Evolutionary conservation across 2,113 vertebrate genomes (phyloP), one percentile per base, ranked within the genome.

Genomic region (Gopherus evgoodei): DNA sequence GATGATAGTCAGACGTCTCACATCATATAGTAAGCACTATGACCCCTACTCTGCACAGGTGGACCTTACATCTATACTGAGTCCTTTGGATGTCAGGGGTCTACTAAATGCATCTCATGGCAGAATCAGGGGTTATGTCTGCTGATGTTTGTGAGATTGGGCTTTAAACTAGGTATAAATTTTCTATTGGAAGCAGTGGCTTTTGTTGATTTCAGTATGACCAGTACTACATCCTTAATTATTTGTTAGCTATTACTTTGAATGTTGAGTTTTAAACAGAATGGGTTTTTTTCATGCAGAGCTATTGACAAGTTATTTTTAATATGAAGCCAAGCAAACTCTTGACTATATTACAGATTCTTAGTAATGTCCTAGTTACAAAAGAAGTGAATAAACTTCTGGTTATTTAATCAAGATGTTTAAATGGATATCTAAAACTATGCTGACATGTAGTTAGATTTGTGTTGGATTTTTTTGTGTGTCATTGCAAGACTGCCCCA

Each of bases 391-490:
- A 72, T 81, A 81, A 49, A 11, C 29, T 57, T 25, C 72, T 90
- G 35, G 38, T 93, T 25, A 44, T 42, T 82, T 38, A 76, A 47
- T 5, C 52, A 0, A 25, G 19, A 49, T 65, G 35, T 88, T 90
- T 81, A 49, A 69, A 6, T 11, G 35, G 50, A 35, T 44, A 8
- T 65, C 14, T 75, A 44, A 75, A 94, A 69, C 54, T 38, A 50
- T 52, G 8, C 69, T 81, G 24, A 42, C 31, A 6, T 29, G 42
- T 78, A 44, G 11, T 24, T 78, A 44, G 44, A 44, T 44, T 25
- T 53, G 35, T 14, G 29, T 47, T 90, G 88, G 42, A 17, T 53
- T 52, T 90, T 95, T 90, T 95, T 84, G 25, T 83, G 57, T 54
- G 69, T 88, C 49, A 44, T 72, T 89, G 29, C 59, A 92, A 95